Conservation (phyloP, 37 sponge, comb jelly and placozoan species). For the Beroe forskalii region DNA sequence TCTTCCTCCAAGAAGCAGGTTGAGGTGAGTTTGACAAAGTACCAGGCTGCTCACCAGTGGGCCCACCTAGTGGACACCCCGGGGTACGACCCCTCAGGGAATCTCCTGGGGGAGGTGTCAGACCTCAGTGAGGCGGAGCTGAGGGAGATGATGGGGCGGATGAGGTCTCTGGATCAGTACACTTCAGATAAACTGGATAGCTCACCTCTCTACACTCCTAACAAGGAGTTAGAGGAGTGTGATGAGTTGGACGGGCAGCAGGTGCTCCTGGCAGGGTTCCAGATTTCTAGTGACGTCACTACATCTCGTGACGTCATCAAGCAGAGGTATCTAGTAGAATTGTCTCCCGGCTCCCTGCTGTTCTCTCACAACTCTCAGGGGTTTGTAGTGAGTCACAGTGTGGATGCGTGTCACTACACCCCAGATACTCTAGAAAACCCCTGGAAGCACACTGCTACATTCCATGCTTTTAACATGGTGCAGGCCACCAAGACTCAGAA, state of each 20-base stretch:
- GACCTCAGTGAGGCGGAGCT: constrained; percentile 53
- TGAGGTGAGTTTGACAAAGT: constrained; percentile 31
- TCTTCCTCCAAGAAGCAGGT: not conserved
- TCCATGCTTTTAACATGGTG: constrained; percentile 45
- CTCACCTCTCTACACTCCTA: constrained; percentile 55
- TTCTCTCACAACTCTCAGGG: not conserved
- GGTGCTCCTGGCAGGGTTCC: not conserved
- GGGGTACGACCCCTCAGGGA: constrained; percentile 29
- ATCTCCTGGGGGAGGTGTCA: constrained; percentile 9
- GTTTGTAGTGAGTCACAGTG: constrained; percentile 33
- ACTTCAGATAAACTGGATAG: constrained; percentile 30
- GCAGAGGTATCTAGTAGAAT: constrained; percentile 11
- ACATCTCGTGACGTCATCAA: not conserved
- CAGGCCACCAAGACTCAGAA: constrained; percentile 62
- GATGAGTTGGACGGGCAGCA: constrained; percentile 46
- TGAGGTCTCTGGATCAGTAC: constrained; percentile 20
- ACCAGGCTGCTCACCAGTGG: constrained; percentile 52
- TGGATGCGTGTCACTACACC: constrained; percentile 51
- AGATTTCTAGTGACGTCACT: not conserved
- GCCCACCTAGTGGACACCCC: constrained; percentile 23
- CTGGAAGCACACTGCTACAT: not conserved
- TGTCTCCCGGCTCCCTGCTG: constrained; percentile 52
- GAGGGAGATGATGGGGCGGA: not conserved
- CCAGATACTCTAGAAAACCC: not conserved
- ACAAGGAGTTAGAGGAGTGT: constrained; percentile 42